Base-by-base conservation (phyloP, 2,888 invertebrate species). In the Mythimna loreyi region DNA sequence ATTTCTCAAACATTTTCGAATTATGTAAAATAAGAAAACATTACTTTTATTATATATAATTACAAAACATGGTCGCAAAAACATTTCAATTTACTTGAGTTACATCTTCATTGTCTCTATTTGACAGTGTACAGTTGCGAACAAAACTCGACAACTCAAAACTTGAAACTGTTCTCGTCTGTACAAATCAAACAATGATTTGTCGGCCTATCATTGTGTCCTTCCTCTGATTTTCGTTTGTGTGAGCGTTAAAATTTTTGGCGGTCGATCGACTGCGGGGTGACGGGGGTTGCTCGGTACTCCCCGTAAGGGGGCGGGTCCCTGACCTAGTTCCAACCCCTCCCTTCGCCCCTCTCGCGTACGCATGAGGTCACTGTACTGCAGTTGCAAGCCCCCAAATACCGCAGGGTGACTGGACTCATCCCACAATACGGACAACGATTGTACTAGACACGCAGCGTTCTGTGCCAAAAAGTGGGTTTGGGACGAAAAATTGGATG, bases 351-450 rank as follows among this genome's bases (percentile, higher is more conserved):
- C 88, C 89, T 82, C 90, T 91, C 89, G 90, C 90, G 95, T 95
- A 95, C 95, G 93, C 94, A 92, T 92, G 94, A 92, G 95, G 95
- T 95, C 95, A 95, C 90, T 95, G 95, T 94, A 94, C 95, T 96
- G 95, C 95, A 95, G 94, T 91, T 95, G 95, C 94, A 95, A 91
- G 88, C 88, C 84, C 81, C 90, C 89, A 85, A 93, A 92, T 91
- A 88, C 93, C 92, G 94, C 94, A 93, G 91, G 92, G 92, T 92
- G 91, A 92, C 86, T 93, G 91, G 90, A 92, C 93, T 88, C 85
- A 84, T 87, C 86, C 83, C 75, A 73, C 68, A 78, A 66, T 74
- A 78, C 70, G 57, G 71, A 25, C 53, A 53, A 56, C 52, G 62
- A 55, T 65, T 66, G 68, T 73, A 62, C 56, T 50, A 60, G 63